Conservation (phyloP, 1,140 invertebrate species). For the Pseudachorutes palmiensis region DNA sequence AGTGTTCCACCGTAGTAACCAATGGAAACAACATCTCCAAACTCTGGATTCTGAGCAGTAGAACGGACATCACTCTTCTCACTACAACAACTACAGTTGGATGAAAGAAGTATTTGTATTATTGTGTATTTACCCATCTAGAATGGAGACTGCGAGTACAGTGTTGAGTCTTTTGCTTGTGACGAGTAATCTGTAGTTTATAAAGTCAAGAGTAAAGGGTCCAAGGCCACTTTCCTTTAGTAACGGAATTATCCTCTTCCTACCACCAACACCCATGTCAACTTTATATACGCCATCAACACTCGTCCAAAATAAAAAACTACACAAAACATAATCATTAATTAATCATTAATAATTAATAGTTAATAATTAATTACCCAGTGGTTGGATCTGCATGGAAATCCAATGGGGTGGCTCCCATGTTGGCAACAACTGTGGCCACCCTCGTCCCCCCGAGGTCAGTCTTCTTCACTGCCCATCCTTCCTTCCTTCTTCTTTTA, state of each 20-base stretch:
- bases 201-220: conserved; percentile 69
- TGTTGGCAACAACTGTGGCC: conserved; percentile 45
- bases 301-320: no score
- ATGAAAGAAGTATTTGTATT: neutral
- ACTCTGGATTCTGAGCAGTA: conserved; percentile 66
- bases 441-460: conserved; percentile 53
- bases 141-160: conserved; percentile 64
- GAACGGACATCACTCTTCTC: conserved; percentile 61
- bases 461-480: conserved; percentile 65
- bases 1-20: conserved; percentile 65
- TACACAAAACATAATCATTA: no score
- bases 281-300: no score
- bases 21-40: conserved; percentile 66
- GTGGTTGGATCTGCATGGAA: conserved; percentile 86
- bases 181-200: conserved; percentile 69
- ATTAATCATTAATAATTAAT: no score
- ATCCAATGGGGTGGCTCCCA: conserved; percentile 58
- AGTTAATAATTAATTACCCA: no score
- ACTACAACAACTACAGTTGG: conserved; percentile 47
- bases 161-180: conserved; percentile 62
- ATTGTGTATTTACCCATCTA: conserved; percentile 57
- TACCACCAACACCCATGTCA: no score
- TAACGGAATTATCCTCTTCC: conserved; percentile 46
- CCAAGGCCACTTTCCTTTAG: conserved; percentile 53
- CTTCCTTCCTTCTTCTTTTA: conserved; percentile 45